These are phyloP conservation scores for Hybognathus amarus DNA, from an alignment of 2,797 vertebrate genomes.

Conservation along the genomic window DNA sequence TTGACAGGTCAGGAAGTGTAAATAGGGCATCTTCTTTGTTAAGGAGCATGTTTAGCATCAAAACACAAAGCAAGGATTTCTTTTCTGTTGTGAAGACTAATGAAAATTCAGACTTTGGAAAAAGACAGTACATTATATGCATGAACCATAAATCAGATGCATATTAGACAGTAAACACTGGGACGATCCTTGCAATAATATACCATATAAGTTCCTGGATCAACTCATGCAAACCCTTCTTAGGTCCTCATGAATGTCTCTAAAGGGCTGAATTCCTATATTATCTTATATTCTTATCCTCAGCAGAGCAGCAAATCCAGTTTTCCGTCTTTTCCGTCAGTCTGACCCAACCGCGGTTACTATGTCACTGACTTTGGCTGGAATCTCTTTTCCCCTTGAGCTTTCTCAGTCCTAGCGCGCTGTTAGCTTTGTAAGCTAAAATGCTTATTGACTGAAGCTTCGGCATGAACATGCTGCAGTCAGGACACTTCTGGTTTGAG, in stretches of 20 bases:
- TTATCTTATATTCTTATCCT: background rate
- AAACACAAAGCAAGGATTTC: background rate
- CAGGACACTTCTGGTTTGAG: conserved; percentile 28
- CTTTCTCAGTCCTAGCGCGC: background rate
- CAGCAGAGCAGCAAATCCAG: conserved; percentile 48
- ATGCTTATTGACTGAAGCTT: conserved; percentile 19
- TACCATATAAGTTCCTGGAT: background rate
- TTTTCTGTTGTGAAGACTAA: background rate
- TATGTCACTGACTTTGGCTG: background rate
- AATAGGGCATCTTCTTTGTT: conserved; percentile 31
- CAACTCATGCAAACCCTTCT: background rate
- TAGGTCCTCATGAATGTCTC: conserved; percentile 1
- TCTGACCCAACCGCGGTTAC: background rate
- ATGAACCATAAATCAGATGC: background rate
- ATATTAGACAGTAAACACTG: background rate
- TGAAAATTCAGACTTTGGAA: background rate
- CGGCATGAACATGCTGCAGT: background rate
- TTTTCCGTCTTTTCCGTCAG: conserved; percentile 24
- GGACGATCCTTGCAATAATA: background rate
- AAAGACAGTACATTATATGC: background rate
- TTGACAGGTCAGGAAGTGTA: conserved; percentile 28
- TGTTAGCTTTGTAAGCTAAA: conserved; percentile 27
- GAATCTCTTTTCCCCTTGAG: conserved; percentile 9
- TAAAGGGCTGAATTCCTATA: conserved; percentile 31
- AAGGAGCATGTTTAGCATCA: background rate